These are phyloP conservation scores for Stigmatopora nigra DNA, from an alignment of 2,113 vertebrate species.

Conservation along the genomic window DNA sequence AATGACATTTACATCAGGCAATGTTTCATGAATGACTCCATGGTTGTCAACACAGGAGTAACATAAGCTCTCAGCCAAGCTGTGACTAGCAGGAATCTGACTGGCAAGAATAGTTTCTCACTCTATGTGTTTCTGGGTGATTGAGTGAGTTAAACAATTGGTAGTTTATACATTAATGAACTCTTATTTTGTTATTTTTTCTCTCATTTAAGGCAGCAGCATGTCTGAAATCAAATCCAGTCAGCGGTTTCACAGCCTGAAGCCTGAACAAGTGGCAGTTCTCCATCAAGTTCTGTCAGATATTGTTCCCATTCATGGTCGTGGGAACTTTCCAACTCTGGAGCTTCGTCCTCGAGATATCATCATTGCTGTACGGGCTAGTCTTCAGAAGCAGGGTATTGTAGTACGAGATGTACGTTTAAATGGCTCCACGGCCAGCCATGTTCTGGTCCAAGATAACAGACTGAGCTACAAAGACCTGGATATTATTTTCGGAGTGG, in stretches of 20 bases:
- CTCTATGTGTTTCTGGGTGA: slow-evolving; percentile 6
- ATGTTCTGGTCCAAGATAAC: slow-evolving; percentile 83
- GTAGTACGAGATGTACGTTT: slow-evolving; percentile 81
- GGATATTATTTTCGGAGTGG: slow-evolving; percentile 91
- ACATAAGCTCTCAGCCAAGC: slow-evolving; percentile 64
- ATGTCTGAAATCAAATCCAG: slow-evolving; percentile 79
- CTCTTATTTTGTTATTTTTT: slow-evolving; percentile 26
- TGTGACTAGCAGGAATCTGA: slow-evolving; percentile 59
- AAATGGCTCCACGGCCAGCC: slow-evolving; percentile 93
- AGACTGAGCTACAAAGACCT: slow-evolving; percentile 92
- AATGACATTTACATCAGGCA: slow-evolving; percentile 38
- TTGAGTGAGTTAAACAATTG: slow-evolving; percentile 14
- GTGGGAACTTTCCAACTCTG: slow-evolving; percentile 92
- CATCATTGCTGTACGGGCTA: slow-evolving; percentile 80
- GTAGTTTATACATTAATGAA: slow-evolving; percentile 22
- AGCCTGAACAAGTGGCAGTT: slow-evolving; percentile 80
- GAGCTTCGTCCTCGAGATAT: slow-evolving; percentile 91
- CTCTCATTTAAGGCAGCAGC: slow-evolving; percentile 59
- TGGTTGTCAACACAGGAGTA: slow-evolving; percentile 51
- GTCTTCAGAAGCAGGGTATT: slow-evolving; percentile 81
- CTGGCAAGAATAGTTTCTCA: slow-evolving; percentile 29
- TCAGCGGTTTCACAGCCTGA: slow-evolving; percentile 85
- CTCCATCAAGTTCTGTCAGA: slow-evolving; percentile 81
- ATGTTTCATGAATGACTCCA: slow-evolving; percentile 30
- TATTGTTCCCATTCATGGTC: slow-evolving; percentile 88